Percentiles rank a stretch among this genome's conserved stretches.
phyloP scores from a whole-genome alignment of 2,888 invertebrate species.

The Dasysyrphus albostriatus region DNA sequence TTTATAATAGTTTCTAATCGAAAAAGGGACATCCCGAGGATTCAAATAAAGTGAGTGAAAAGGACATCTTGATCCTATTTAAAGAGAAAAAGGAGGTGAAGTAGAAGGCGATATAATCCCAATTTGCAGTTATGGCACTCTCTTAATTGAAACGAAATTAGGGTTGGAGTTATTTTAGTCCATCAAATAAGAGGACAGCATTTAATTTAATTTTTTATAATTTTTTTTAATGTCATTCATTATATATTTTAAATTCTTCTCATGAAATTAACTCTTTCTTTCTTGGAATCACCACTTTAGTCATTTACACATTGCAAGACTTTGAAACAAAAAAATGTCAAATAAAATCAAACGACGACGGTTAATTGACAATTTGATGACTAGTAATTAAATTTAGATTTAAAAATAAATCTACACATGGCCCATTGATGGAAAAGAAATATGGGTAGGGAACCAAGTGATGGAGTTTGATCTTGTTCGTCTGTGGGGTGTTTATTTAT shows the following conservation, averaged over 20 bases:
- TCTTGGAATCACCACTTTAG: neutral
- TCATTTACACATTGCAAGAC: neutral
- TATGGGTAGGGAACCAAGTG: neutral
- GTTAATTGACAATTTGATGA: neutral
- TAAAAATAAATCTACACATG: conserved; percentile 43
- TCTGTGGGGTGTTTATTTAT: conserved; percentile 52
- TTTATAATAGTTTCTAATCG: conserved; percentile 61
- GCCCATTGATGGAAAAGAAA: neutral
- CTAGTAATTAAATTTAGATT: conserved; percentile 13
- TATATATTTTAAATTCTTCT: neutral
- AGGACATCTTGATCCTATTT: neutral
- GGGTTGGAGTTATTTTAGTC: conserved; percentile 9
- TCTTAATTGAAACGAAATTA: conserved; percentile 42
- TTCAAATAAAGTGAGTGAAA: conserved; percentile 9
- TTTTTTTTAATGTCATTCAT: neutral
- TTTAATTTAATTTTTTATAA: neutral
- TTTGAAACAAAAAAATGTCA: neutral
- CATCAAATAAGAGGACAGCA: neutral
- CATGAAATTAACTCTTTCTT: neutral
- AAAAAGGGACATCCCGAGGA: conserved; percentile 32
- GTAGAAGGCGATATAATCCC: neutral
- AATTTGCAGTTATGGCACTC: neutral
- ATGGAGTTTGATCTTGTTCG: conserved; percentile 23
- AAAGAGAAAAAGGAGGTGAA: neutral
- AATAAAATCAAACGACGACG: neutral